phyloP scores from a whole-genome alignment of 2,888 invertebrate genomes.

The Meteorus colon region DNA sequence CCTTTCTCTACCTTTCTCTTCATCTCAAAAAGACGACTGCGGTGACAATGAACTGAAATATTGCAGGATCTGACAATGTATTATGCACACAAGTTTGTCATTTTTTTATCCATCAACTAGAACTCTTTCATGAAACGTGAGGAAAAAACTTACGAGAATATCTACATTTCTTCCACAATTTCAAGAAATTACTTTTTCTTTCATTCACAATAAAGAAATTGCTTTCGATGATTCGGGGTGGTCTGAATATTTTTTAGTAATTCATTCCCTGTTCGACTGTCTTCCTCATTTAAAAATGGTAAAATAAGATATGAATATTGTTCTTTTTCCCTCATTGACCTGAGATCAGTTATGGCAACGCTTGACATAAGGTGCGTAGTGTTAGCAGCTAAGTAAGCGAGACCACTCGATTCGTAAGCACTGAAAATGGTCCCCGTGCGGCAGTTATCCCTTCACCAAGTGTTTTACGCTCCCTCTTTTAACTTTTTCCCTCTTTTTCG shows the following conservation, averaged over 20 bases:
- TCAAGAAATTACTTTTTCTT: slow-evolving; percentile 9
- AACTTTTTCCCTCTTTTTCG: slow-evolving; percentile 51
- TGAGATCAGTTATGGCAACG: neutral
- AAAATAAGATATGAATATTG: neutral
- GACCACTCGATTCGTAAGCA: slow-evolving; percentile 64
- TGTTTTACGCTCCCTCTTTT: slow-evolving; percentile 42
- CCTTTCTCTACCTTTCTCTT: slow-evolving; percentile 21
- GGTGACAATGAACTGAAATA: slow-evolving; percentile 55
- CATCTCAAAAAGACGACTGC: neutral
- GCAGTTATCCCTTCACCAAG: slow-evolving; percentile 62
- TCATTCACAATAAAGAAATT: neutral
- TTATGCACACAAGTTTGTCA: slow-evolving; percentile 37
- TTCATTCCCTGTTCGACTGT: neutral
- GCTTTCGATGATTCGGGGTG: neutral
- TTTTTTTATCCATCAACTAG: slow-evolving; percentile 6
- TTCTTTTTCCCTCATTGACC: neutral
- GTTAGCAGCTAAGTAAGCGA: slow-evolving; percentile 62
- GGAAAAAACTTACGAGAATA: slow-evolving; percentile 41
- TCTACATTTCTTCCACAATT: slow-evolving; percentile 16
- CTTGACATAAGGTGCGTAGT: slow-evolving; percentile 35
- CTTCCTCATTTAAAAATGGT: neutral
- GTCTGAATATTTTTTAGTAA: neutral
- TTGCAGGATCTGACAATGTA: slow-evolving; percentile 52
- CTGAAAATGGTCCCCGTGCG: slow-evolving; percentile 70
- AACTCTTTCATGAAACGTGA: slow-evolving; percentile 45